These are phyloP conservation scores for Gallirallus australis DNA, from an alignment of 2,797 vertebrate species.

Conservation along the genomic window DNA sequence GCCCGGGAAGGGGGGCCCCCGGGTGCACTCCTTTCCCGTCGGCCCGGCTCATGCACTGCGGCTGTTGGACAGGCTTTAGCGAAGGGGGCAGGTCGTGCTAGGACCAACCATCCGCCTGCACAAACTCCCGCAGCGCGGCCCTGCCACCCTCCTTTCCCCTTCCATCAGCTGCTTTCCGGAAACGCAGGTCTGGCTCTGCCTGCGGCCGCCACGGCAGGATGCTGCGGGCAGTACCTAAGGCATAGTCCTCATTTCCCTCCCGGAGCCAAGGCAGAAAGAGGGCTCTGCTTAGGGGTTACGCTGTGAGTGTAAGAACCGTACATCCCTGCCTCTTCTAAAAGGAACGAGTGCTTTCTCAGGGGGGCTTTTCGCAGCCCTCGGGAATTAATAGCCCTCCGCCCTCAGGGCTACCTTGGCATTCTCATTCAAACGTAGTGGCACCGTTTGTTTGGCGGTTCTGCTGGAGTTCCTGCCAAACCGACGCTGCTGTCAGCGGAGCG, in stretches of 20 bases:
- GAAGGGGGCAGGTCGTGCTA: background rate
- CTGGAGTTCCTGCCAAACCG: background rate
- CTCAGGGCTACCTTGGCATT: background rate
- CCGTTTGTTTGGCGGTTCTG: background rate
- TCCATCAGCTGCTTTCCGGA: background rate
- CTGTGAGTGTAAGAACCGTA: background rate
- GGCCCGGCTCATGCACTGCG: background rate
- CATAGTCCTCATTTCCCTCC: background rate
- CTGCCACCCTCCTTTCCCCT: background rate
- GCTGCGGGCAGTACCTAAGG: background rate
- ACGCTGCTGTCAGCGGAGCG: background rate
- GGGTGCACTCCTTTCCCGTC: background rate
- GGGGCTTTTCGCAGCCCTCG: background rate
- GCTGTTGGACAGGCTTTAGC: background rate
- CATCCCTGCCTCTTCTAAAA: background rate
- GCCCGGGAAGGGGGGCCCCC: too few relatives aligned
- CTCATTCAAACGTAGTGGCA: fast-evolving
- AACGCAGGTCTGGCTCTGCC: background rate
- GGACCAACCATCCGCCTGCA: background rate
- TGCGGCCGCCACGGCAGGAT: background rate
- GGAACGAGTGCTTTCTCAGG: background rate
- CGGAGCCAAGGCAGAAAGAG: background rate
- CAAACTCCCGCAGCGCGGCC: fast-evolving
- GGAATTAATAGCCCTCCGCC: background rate
- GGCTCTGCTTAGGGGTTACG: background rate